These are phyloP conservation scores for Typhlichthys subterraneus DNA, from an alignment of 2,797 vertebrate genomes.

Conservation along the genomic window DNA sequence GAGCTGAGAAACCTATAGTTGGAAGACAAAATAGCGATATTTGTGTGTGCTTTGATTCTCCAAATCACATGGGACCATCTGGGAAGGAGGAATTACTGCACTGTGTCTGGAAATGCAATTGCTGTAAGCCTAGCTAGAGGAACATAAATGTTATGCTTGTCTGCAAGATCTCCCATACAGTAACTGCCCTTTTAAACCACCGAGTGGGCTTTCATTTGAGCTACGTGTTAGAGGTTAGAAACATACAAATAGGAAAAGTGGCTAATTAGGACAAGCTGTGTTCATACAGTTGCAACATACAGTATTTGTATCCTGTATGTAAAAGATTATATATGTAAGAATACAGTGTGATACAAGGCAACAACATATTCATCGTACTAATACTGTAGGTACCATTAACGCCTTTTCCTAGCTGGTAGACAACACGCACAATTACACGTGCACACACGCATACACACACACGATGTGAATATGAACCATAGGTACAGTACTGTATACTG, in stretches of 20 bases:
- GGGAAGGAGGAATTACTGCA: no score
- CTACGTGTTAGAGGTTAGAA: no score
- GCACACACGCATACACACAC: slow-evolving; percentile 9
- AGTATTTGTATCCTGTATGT: slow-evolving; percentile 28
- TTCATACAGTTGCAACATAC: no score
- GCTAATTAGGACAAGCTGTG: no score
- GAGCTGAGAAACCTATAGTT: no score
- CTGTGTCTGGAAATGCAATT: no score
- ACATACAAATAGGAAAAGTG: no score
- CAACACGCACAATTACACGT: slow-evolving; percentile 16
- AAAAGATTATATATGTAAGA: no score
- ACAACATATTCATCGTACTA: slow-evolving; percentile 41
- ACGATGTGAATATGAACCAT: slow-evolving; percentile 15
- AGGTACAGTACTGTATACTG: slow-evolving; percentile 4
- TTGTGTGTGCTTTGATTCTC: no score
- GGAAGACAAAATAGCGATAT: no score
- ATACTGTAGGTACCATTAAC: slow-evolving; percentile 21
- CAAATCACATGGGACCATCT: no score
- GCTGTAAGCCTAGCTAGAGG: not conserved
- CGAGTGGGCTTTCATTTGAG: not conserved
- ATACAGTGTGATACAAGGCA: slow-evolving; percentile 16
- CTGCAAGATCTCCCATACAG: not conserved
- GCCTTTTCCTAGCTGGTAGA: slow-evolving; percentile 1
- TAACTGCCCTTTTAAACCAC: not conserved
- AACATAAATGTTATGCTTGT: not conserved